Percentiles rank a stretch among this genome's conserved stretches.
Evolutionary conservation across 2,888 invertebrate species (phyloP).

Genomic region (Rhingia rostrata): DNA sequence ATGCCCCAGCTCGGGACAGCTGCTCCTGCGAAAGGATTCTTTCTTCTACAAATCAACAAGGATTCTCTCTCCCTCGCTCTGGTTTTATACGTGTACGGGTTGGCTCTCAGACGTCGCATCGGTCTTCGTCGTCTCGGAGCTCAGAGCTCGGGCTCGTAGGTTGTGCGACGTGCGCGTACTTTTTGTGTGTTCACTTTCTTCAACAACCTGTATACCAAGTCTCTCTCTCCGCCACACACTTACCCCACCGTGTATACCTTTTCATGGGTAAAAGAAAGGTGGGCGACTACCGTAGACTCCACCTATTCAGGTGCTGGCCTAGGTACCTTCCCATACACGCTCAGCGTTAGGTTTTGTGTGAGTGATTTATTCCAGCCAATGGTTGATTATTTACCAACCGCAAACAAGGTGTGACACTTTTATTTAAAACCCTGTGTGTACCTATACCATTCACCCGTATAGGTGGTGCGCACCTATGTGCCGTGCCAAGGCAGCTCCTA

Average conservation of each 20-base stretch:
- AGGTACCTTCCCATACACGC: constrained; percentile 71
- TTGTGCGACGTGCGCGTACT: constrained; percentile 74
- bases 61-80: constrained; percentile 67
- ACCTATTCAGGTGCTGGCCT: constrained; percentile 74
- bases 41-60: constrained; percentile 71
- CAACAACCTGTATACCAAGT: constrained; percentile 26
- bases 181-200: constrained; percentile 72
- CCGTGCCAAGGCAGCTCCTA: constrained; percentile 45
- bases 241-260: constrained; percentile 49
- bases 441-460: constrained; percentile 76
- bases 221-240: constrained; percentile 32
- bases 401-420: constrained; percentile 81
- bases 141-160: constrained; percentile 18
- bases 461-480: constrained; percentile 74
- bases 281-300: constrained; percentile 73
- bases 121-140: constrained; percentile 1
- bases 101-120: neutral
- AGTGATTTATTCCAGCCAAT: constrained; percentile 83
- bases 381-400: constrained; percentile 81
- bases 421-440: constrained; percentile 70
- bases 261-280: constrained; percentile 73
- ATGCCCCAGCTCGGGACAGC: constrained; percentile 29
- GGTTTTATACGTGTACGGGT: constrained; percentile 7
- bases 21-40: constrained; percentile 60
- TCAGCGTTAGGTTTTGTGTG: constrained; percentile 73